Percentiles rank a stretch among this genome's conserved stretches.
These are phyloP conservation scores for Drosophila prostipennis DNA, from an alignment of 2,888 invertebrate species.

Conservation along the genomic window DNA sequence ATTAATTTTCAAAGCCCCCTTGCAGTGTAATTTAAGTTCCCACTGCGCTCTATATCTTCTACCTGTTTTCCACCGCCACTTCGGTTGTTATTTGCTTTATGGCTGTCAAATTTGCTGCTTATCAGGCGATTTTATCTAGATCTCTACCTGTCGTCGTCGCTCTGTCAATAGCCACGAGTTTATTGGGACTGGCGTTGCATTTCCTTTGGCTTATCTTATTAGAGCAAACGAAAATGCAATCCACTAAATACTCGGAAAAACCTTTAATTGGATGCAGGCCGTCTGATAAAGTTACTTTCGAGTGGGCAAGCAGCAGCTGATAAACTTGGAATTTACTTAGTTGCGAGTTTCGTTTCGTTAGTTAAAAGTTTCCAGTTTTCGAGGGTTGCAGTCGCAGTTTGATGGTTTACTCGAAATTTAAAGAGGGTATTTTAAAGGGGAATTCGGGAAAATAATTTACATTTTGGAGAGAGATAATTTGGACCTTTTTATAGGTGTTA, in stretches of 20 bases:
- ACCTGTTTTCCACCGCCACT: conserved; percentile 50
- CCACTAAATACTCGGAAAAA: conserved; percentile 16
- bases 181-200: conserved; percentile 16
- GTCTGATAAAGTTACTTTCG: conserved; percentile 43
- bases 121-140: conserved; percentile 58
- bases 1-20: conserved; percentile 35
- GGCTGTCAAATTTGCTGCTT: conserved; percentile 72
- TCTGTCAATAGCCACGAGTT: conserved; percentile 31
- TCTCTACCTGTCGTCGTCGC: conserved; percentile 11
- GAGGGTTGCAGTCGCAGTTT: conserved; percentile 4
- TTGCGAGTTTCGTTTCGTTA: conserved; percentile 26
- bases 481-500: not conserved
- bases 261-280: conserved; percentile 56
- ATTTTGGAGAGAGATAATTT: not conserved
- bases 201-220: conserved; percentile 45
- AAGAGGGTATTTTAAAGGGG: not conserved
- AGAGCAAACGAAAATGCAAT: conserved; percentile 47
- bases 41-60: conserved; percentile 35
- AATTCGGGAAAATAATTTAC: not conserved
- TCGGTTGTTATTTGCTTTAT: conserved; percentile 56
- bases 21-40: conserved; percentile 25
- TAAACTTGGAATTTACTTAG: conserved; percentile 34
- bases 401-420: not conserved
- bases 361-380: conserved; percentile 19
- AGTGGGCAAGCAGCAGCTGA: conserved; percentile 41